Conservation (phyloP, 2,888 invertebrate species). For the Tetrapedia diversipes region DNA sequence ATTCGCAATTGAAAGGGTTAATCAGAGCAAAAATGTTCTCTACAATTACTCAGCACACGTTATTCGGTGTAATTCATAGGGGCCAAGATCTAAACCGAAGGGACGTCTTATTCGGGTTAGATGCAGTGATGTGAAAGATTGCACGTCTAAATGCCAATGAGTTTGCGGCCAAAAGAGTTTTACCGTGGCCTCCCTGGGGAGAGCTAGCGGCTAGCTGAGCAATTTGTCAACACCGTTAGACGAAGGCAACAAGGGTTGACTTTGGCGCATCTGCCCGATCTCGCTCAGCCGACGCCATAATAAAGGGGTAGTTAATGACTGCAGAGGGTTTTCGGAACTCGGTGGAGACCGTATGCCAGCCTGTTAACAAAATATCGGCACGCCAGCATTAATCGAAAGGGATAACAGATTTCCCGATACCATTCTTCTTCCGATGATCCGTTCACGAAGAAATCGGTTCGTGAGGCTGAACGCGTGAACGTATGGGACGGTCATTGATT, state of each 20-base stretch:
- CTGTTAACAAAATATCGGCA: conserved; percentile 81
- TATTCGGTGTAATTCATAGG: conserved; percentile 23
- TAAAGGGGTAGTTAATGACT: conserved; percentile 82
- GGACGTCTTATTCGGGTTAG: conserved; percentile 35
- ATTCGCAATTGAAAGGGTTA: too few species aligned
- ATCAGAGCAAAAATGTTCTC: background rate
- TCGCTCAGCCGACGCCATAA: conserved; percentile 71
- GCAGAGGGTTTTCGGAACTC: conserved; percentile 64
- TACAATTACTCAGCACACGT: background rate
- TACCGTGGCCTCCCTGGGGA: conserved; percentile 72
- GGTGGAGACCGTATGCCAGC: conserved; percentile 74
- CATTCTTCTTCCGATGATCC: conserved; percentile 1
- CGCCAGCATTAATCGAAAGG: conserved; percentile 67
- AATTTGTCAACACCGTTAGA: conserved; percentile 83
- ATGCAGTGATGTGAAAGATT: conserved; percentile 43
- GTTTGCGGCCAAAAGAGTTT: conserved; percentile 62
- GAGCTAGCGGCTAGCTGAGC: conserved; percentile 79
- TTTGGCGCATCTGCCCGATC: conserved; percentile 80
- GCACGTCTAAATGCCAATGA: conserved; percentile 58
- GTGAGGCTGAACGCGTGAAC: background rate
- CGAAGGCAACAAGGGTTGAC: conserved; percentile 79
- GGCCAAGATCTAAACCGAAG: conserved; percentile 1
- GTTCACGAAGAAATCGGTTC: background rate
- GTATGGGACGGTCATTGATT: background rate
- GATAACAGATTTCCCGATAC: conserved; percentile 65